Evolutionary conservation across 2,113 vertebrate genomes (phyloP).

Genomic region (Acanthisitta chloris): DNA sequence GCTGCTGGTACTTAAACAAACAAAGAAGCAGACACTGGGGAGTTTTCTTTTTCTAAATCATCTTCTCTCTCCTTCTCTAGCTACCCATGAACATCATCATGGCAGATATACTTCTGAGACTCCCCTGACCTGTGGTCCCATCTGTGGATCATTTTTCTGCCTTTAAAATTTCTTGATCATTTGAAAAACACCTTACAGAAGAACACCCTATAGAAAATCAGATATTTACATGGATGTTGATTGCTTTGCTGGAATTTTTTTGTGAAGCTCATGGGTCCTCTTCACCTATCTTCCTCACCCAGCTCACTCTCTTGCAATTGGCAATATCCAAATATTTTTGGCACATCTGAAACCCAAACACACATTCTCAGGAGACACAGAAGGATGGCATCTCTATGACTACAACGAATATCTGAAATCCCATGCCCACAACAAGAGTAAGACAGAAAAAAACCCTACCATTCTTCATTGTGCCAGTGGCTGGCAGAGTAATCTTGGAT

Average conservation of each 20-base stretch:
- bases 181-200: not conserved
- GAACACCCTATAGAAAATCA: not conserved
- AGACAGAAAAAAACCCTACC: not conserved
- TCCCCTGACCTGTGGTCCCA: not conserved
- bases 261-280: accelerated
- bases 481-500: not conserved
- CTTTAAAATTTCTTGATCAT: not conserved
- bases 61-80: not conserved
- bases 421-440: not conserved
- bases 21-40: not conserved
- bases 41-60: not conserved
- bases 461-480: not conserved
- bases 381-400: not conserved
- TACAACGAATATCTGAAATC: not conserved
- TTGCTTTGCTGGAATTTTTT: not conserved
- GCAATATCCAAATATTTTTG: not conserved
- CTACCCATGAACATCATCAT: not conserved
- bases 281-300: not conserved
- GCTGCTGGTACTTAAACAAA: not conserved
- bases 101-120: not conserved
- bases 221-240: not conserved
- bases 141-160: not conserved
- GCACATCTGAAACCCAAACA: not conserved
- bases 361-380: not conserved
- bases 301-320: not conserved